Evolutionary conservation across 2,888 invertebrate genomes (phyloP).

Genomic region (Protodeltote pygarga): DNA sequence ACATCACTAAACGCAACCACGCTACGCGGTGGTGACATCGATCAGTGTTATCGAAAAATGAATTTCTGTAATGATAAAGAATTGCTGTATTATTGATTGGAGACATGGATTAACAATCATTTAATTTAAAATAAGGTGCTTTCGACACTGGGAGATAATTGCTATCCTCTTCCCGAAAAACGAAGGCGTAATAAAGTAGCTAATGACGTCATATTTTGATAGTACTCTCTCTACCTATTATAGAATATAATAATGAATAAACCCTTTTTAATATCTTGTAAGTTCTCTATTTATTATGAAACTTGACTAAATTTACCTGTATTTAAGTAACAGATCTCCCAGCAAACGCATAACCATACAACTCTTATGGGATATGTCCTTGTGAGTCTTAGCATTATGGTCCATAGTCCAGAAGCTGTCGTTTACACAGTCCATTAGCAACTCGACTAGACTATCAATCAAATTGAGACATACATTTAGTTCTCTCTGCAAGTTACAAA

Average conservation of each 20-base stretch:
- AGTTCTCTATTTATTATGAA: too few species aligned
- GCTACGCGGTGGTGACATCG: constrained; percentile 63
- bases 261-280: too few species aligned
- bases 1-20: constrained; percentile 68
- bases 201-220: too few species aligned
- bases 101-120: background rate
- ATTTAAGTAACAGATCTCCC: constrained; percentile 86
- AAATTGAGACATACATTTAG: constrained; percentile 78
- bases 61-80: constrained; percentile 58
- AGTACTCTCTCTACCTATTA: too few species aligned
- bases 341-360: constrained; percentile 86
- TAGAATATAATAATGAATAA: too few species aligned
- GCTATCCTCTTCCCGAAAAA: too few species aligned
- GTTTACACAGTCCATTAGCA: constrained; percentile 85
- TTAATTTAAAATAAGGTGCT: too few species aligned
- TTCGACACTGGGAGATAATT: too few species aligned
- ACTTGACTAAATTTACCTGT: constrained; percentile 69
- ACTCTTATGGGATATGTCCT: constrained; percentile 83
- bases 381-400: constrained; percentile 73
- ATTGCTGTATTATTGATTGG: background rate
- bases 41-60: constrained; percentile 61
- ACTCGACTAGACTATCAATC: constrained; percentile 79
- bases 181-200: too few species aligned
- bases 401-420: constrained; percentile 85
- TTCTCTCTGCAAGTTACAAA: constrained; percentile 85